Percentiles rank a stretch among this genome's conserved stretches.
Evolutionary conservation across 2,888 invertebrate genomes (phyloP).

Genomic region (Andricus curvator): DNA sequence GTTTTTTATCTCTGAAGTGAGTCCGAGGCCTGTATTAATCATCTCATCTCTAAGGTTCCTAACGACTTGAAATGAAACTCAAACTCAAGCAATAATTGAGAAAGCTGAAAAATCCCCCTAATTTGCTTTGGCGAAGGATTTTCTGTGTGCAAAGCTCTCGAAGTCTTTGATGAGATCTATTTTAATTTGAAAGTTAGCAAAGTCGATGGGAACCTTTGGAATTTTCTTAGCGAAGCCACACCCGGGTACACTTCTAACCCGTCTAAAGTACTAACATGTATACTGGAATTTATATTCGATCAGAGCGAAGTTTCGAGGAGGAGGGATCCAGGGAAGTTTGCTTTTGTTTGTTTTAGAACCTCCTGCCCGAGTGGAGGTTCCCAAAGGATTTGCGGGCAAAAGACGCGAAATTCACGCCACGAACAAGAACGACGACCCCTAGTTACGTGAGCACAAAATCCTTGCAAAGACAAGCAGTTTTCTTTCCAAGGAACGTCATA

Average conservation of each 20-base stretch:
- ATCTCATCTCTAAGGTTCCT: neutral
- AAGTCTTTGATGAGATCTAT: slow-evolving; percentile 32
- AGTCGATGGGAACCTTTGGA: slow-evolving; percentile 27
- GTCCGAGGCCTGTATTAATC: neutral
- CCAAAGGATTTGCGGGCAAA: slow-evolving; percentile 51
- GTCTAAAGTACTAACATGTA: slow-evolving; percentile 5
- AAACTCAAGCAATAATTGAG: slow-evolving; percentile 15
- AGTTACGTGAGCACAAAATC: slow-evolving; percentile 24
- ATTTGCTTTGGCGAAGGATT: neutral
- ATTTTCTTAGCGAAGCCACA: slow-evolving; percentile 37
- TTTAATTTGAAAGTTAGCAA: slow-evolving; percentile 35
- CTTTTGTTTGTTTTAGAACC: slow-evolving; percentile 41
- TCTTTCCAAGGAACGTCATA: slow-evolving; percentile 46
- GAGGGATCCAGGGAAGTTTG: slow-evolving; percentile 20
- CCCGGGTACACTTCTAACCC: neutral
- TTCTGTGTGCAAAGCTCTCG: slow-evolving; percentile 26
- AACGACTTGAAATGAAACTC: slow-evolving; percentile 3
- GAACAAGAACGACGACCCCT: slow-evolving; percentile 5
- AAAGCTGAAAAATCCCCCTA: slow-evolving; percentile 26
- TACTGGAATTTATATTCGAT: slow-evolving; percentile 53
- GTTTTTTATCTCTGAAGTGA: neutral
- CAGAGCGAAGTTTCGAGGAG: slow-evolving; percentile 46
- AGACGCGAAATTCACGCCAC: slow-evolving; percentile 40
- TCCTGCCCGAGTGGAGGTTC: slow-evolving; percentile 37
- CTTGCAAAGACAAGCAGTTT: slow-evolving; percentile 52